Conservation (phyloP, 2,797 vertebrate species). For the Gephyroberyx darwinii region DNA sequence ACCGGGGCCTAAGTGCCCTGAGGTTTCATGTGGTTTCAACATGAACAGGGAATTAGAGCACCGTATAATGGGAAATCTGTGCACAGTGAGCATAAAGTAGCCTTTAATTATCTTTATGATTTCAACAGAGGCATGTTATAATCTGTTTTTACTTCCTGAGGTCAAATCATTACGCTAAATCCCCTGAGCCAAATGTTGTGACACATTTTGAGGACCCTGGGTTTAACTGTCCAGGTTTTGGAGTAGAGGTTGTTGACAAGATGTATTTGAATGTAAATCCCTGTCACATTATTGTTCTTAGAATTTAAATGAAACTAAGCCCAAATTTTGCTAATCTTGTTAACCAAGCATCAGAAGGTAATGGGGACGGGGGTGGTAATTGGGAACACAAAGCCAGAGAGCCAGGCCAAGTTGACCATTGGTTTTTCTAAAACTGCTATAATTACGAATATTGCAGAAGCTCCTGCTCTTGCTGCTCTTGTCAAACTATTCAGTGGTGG, state of each 20-base stretch:
- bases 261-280: constrained; percentile 47
- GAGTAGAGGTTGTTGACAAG: constrained; percentile 32
- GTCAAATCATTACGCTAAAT: constrained; percentile 46
- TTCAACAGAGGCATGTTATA: constrained; percentile 19
- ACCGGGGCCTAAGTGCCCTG: not conserved
- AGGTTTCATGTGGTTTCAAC: not conserved
- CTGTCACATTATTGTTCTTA: constrained; percentile 52
- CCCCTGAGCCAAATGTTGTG: constrained; percentile 42
- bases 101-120: constrained; percentile 7
- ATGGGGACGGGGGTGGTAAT: constrained; percentile 37
- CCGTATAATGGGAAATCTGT: not conserved
- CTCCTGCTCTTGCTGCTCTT: constrained; percentile 5
- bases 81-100: not conserved
- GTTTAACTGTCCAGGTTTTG: constrained; percentile 41
- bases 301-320: constrained; percentile 19
- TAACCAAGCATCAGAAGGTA: constrained; percentile 52
- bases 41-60: not conserved
- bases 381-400: constrained; percentile 18
- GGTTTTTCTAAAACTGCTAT: constrained; percentile 25
- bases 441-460: constrained; percentile 30
- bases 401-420: constrained; percentile 13
- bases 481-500: not conserved
- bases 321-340: constrained; percentile 59
- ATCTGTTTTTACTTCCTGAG: constrained; percentile 21
- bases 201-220: constrained; percentile 17